phyloP scores from a whole-genome alignment of 2,888 invertebrate species.

The Branchinecta sandiegonensis region DNA sequence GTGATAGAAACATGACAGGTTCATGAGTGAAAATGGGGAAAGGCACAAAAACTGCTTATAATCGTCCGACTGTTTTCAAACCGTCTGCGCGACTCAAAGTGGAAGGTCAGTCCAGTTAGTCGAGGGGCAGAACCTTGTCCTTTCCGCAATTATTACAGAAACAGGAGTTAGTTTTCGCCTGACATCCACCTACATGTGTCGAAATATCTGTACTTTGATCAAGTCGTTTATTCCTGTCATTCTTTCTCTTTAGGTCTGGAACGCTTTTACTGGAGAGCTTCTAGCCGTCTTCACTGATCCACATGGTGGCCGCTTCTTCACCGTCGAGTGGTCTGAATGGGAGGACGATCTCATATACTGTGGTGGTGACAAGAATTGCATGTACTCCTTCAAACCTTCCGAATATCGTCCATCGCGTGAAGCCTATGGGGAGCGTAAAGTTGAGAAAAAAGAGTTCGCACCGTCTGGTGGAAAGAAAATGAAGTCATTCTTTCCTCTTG shows the following conservation, averaged over 20 bases:
- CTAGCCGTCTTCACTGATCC: constrained; percentile 2
- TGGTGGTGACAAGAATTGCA: neutral
- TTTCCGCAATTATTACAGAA: too few species aligned
- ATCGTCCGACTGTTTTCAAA: too few species aligned
- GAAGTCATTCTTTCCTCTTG: neutral
- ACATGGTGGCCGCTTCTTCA: neutral
- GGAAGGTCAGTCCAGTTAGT: too few species aligned
- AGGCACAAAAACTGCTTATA: too few species aligned
- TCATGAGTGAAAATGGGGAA: too few species aligned
- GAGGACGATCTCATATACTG: constrained; percentile 4
- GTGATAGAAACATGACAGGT: too few species aligned
- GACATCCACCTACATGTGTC: too few species aligned
- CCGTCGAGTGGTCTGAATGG: constrained; percentile 8
- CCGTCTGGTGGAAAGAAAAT: neutral
- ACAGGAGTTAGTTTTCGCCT: too few species aligned
- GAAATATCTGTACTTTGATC: too few species aligned
- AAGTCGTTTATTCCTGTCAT: neutral
- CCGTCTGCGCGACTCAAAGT: too few species aligned
- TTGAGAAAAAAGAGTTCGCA: neutral
- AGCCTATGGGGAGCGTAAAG: neutral
- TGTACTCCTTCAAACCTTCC: neutral
- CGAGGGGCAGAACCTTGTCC: too few species aligned
- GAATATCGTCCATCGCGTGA: neutral
- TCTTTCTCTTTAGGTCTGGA: constrained; percentile 14
- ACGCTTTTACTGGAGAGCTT: neutral